These are phyloP conservation scores for Polyommatus iphigenia DNA, from an alignment of 2,888 invertebrate genomes.

Conservation along the genomic window DNA sequence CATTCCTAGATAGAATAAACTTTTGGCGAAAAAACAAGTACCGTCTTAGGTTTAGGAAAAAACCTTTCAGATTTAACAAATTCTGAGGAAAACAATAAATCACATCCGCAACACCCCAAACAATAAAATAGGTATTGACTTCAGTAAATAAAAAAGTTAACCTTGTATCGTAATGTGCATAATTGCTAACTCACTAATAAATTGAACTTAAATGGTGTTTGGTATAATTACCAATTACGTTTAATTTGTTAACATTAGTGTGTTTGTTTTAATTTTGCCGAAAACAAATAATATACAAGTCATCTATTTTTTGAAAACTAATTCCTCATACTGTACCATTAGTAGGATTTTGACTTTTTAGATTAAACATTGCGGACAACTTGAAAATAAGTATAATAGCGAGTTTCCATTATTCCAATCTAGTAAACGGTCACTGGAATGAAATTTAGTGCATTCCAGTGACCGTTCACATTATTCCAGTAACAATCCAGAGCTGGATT, in stretches of 20 bases:
- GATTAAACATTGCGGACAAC: too few relatives aligned
- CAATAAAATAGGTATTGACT: constrained; percentile 5
- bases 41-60: neutral
- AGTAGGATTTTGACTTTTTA: too few relatives aligned
- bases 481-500: too few relatives aligned
- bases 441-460: too few relatives aligned
- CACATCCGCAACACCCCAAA: constrained; percentile 20
- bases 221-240: constrained; percentile 15
- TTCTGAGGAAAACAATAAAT: neutral
- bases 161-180: constrained; percentile 22
- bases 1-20: too few relatives aligned
- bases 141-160: neutral
- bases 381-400: too few relatives aligned
- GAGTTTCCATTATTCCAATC: too few relatives aligned
- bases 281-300: neutral
- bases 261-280: constrained; percentile 9
- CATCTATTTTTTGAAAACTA: neutral
- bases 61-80: neutral
- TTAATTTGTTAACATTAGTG: constrained; percentile 23
- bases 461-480: too few relatives aligned
- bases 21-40: neutral
- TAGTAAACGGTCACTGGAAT: too few relatives aligned
- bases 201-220: constrained; percentile 6
- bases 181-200: constrained; percentile 28
- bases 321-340: neutral